These are phyloP conservation scores for Scaptomyza flava DNA, from an alignment of 2,888 invertebrate species.

Conservation along the genomic window DNA sequence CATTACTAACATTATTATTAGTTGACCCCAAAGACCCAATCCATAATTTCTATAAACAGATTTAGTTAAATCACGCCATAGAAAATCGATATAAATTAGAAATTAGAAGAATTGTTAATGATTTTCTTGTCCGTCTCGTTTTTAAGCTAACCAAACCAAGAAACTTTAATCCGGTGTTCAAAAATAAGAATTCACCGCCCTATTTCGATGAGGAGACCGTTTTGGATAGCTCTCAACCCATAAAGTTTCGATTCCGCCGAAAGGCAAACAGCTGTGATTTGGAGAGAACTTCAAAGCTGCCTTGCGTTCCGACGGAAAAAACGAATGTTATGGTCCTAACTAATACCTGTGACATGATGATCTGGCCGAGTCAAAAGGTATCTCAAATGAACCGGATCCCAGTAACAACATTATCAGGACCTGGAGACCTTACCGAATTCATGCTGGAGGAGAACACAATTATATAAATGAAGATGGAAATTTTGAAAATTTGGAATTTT, in stretches of 20 bases:
- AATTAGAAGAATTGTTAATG: too few species aligned
- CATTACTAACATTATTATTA: too few species aligned
- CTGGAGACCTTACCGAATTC: slow-evolving; percentile 66
- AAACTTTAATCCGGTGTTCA: slow-evolving; percentile 48
- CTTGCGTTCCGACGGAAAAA: slow-evolving; percentile 53
- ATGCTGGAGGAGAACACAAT: slow-evolving; percentile 72
- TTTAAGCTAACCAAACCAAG: slow-evolving; percentile 58
- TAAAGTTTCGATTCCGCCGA: slow-evolving; percentile 65
- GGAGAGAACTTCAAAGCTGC: slow-evolving; percentile 46
- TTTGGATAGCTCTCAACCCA: slow-evolving; percentile 55
- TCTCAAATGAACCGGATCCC: slow-evolving; percentile 71
- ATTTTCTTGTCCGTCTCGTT: background rate
- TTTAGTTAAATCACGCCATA: too few species aligned
- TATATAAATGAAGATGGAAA: slow-evolving; percentile 40
- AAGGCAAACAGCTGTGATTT: slow-evolving; percentile 51
- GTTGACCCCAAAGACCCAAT: too few species aligned
- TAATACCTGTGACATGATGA: slow-evolving; percentile 65
- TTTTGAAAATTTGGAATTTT: slow-evolving; percentile 17
- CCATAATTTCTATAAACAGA: too few species aligned
- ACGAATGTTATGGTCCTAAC: slow-evolving; percentile 69
- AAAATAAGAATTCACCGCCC: slow-evolving; percentile 2
- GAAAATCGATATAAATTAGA: too few species aligned
- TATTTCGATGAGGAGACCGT: slow-evolving; percentile 73
- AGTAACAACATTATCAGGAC: slow-evolving; percentile 60
- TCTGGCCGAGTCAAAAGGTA: slow-evolving; percentile 71